phyloP scores from a whole-genome alignment of 2,797 vertebrate genomes.

The Valencia hispanica region DNA sequence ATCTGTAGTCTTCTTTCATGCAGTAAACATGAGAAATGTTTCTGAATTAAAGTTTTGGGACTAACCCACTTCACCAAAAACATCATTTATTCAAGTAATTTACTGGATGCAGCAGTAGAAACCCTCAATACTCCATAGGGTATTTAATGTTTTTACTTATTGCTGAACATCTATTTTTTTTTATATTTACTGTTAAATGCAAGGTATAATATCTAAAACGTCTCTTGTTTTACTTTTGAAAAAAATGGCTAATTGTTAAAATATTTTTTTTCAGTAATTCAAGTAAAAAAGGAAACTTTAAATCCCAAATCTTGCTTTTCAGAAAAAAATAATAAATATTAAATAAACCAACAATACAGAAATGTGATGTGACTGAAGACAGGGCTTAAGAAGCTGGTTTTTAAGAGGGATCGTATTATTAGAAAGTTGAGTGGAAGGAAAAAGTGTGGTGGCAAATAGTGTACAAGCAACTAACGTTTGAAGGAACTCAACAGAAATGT shows the following conservation, averaged over 20 bases:
- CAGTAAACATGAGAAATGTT: background rate
- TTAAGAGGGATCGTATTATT: background rate
- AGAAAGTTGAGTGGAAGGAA: no score
- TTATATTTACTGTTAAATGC: background rate
- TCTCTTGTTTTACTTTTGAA: background rate
- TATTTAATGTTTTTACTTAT: background rate
- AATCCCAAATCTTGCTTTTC: background rate
- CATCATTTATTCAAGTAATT: background rate
- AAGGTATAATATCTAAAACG: background rate
- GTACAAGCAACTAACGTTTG: constrained; percentile 8
- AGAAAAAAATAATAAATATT: background rate
- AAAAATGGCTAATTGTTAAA: background rate
- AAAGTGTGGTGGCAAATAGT: background rate
- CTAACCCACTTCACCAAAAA: background rate
- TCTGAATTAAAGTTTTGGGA: background rate
- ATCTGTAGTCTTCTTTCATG: background rate
- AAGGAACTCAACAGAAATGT: constrained; percentile 4
- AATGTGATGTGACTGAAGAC: no score
- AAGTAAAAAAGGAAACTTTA: background rate
- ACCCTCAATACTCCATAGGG: background rate
- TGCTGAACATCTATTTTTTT: background rate
- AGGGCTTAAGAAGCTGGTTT: background rate
- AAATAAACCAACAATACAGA: background rate
- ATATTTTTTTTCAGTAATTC: no score
- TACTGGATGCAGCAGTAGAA: background rate